phyloP scores from a whole-genome alignment of 2,113 vertebrate species.

The Melanerpes aurifrons region DNA sequence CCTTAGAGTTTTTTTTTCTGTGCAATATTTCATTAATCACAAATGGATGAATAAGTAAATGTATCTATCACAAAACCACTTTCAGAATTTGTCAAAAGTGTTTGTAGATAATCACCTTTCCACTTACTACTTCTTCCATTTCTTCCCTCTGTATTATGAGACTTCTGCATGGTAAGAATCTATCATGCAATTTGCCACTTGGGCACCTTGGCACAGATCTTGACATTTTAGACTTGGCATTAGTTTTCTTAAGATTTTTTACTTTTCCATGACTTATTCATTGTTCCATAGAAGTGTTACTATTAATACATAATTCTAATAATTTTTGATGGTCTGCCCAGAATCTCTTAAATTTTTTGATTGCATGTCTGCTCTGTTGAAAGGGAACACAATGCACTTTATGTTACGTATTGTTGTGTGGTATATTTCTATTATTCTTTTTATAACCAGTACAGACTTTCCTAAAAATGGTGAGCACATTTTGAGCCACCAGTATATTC shows the following conservation, averaged over 20 bases:
- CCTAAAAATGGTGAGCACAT: not conserved
- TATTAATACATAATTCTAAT: not conserved
- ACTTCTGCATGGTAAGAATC: not conserved
- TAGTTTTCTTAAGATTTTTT: not conserved
- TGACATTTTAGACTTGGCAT: not conserved
- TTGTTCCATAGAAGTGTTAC: not conserved
- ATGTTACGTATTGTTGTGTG: fast-evolving
- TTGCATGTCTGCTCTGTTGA: not conserved
- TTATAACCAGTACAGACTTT: not conserved
- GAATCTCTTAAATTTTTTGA: not conserved
- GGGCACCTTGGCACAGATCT: not conserved
- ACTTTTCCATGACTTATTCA: not conserved
- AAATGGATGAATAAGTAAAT: not conserved
- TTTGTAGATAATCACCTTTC: not conserved
- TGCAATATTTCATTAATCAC: not conserved
- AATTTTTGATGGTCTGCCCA: not conserved
- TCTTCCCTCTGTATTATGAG: not conserved
- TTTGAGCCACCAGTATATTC: not conserved
- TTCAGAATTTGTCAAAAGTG: not conserved
- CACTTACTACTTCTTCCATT: not conserved
- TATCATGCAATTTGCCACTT: not conserved
- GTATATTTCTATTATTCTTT: not conserved
- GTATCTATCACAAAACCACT: not conserved
- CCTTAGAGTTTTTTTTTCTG: not conserved
- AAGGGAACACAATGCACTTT: not conserved